phyloP scores from a whole-genome alignment of 2,888 invertebrate genomes.

The Drosophila neotestacea region DNA sequence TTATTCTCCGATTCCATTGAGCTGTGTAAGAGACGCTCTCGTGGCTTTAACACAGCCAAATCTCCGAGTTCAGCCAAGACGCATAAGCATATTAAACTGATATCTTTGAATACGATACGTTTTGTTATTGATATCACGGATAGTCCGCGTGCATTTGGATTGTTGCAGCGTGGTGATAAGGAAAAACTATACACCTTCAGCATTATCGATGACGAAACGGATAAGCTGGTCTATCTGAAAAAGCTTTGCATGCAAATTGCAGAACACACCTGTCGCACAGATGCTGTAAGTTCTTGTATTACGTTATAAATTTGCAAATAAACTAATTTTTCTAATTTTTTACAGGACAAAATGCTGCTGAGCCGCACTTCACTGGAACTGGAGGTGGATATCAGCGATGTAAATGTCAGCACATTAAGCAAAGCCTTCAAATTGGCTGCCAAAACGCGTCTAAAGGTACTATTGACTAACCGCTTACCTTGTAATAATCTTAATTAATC shows the following conservation, averaged over 20 bases:
- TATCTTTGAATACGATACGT: conserved; percentile 95
- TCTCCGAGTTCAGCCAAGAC: conserved; percentile 92
- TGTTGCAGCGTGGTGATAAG: conserved; percentile 95
- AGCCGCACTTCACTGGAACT: conserved; percentile 88
- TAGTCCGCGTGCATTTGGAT: conserved; percentile 95
- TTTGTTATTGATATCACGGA: conserved; percentile 96
- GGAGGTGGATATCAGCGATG: conserved; percentile 95
- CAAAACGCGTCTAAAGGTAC: conserved; percentile 91
- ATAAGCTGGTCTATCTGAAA: conserved; percentile 92
- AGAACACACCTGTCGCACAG: conserved; percentile 95
- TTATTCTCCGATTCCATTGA: conserved; percentile 97
- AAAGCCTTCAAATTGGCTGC: conserved; percentile 96
- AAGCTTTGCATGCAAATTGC: conserved; percentile 96
- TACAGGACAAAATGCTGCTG: conserved; percentile 83
- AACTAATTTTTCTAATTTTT: conserved; percentile 7
- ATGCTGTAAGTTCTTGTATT: conserved; percentile 89
- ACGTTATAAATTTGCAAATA: background rate
- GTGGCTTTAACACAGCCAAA: conserved; percentile 89
- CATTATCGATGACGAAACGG: conserved; percentile 92
- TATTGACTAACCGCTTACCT: background rate
- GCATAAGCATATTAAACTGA: conserved; percentile 95
- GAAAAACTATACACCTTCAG: conserved; percentile 95
- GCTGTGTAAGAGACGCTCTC: conserved; percentile 94
- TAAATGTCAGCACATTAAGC: conserved; percentile 93
- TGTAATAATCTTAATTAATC: conserved; percentile 7